phyloP scores from a whole-genome alignment of 2,888 invertebrate species.

The Agonopterix subpropinquella region DNA sequence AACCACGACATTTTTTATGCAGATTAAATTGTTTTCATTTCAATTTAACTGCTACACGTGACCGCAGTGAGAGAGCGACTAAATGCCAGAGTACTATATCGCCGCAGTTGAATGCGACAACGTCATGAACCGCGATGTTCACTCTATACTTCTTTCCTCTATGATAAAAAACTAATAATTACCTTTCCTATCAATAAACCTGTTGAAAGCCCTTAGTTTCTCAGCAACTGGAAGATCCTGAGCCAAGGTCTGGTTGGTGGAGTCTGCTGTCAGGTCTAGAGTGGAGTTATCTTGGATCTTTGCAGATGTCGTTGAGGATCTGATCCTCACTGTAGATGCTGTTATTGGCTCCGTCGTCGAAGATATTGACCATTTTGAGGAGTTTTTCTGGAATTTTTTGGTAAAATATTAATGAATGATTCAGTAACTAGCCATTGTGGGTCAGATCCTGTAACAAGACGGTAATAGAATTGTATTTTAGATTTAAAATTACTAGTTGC shows the following conservation, averaged over 20 bases:
- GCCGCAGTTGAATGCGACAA: no score
- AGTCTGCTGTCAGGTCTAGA: constrained; percentile 45
- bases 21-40: no score
- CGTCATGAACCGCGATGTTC: no score
- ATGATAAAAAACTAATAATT: constrained; percentile 3
- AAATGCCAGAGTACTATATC: no score
- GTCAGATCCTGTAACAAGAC: no score
- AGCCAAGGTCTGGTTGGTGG: constrained; percentile 52
- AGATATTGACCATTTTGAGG: constrained; percentile 1
- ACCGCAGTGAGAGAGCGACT: no score
- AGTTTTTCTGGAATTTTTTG: constrained; percentile 5
- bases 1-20: no score
- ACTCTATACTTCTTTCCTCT: no score
- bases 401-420: background rate
- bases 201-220: constrained; percentile 54
- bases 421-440: no score
- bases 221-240: constrained; percentile 65
- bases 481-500: no score
- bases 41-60: no score
- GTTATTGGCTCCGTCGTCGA: constrained; percentile 20
- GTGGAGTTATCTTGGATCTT: constrained; percentile 33
- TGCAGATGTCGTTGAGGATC: background rate
- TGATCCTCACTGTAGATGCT: background rate
- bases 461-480: no score
- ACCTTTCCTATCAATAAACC: constrained; percentile 67